Percentiles rank a stretch among this genome's conserved stretches.
These are phyloP conservation scores for Rhabdornis inornatus DNA, from an alignment of 2,113 vertebrate genomes.

Conservation along the genomic window DNA sequence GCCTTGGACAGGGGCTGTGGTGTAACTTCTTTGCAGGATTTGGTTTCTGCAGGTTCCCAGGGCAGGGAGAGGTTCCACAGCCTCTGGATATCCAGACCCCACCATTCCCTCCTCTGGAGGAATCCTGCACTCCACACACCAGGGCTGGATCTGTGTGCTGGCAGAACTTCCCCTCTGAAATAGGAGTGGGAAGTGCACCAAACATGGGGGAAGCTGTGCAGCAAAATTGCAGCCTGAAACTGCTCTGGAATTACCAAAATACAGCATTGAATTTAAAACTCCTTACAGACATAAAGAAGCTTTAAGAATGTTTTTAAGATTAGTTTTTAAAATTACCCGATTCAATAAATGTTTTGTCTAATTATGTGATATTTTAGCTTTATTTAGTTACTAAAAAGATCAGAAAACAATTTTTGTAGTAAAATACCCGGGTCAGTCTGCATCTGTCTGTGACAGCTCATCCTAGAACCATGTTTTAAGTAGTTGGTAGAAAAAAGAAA, in stretches of 20 bases:
- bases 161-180: neutral
- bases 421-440: neutral
- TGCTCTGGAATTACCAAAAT: neutral
- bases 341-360: neutral
- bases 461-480: neutral
- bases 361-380: neutral
- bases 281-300: neutral
- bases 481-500: neutral
- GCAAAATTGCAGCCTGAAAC: neutral
- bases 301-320: neutral
- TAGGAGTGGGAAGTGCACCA: neutral
- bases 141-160: neutral
- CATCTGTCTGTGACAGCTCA: neutral
- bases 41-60: neutral
- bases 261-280: neutral
- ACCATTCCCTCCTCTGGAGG: accelerated
- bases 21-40: neutral
- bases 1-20: neutral
- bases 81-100: accelerated
- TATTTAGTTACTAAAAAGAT: neutral
- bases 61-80: neutral
- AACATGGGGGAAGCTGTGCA: neutral
- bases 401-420: neutral
- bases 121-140: accelerated
- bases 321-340: neutral